These are phyloP conservation scores for Struthidea cinerea DNA, from an alignment of 2,113 vertebrate species.

Conservation along the genomic window DNA sequence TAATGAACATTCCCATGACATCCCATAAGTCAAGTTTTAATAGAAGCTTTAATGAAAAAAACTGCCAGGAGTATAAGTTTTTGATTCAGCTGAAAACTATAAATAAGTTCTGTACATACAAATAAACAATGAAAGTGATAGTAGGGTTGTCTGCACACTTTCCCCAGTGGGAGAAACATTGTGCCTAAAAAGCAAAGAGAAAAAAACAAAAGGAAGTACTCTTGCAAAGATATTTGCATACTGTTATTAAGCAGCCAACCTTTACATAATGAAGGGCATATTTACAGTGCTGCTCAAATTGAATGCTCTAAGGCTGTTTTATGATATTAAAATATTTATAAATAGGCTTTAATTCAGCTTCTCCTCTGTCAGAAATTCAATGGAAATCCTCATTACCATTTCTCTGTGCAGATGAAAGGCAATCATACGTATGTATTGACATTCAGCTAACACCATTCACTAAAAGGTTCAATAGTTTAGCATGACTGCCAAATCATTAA, in stretches of 20 bases:
- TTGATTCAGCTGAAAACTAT: neutral
- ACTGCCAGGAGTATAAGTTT: neutral
- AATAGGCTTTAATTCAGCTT: slow-evolving; percentile 67
- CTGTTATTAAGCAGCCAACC: slow-evolving; percentile 37
- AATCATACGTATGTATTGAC: slow-evolving; percentile 60
- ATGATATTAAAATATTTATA: slow-evolving; percentile 71
- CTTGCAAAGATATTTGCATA: slow-evolving; percentile 61
- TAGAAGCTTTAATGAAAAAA: slow-evolving; percentile 29
- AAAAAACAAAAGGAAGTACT: slow-evolving; percentile 16
- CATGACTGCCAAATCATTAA: slow-evolving; percentile 52
- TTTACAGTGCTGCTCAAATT: slow-evolving; percentile 60
- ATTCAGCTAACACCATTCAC: slow-evolving; percentile 55
- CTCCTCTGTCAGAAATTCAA: slow-evolving; percentile 44
- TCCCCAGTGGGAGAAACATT: neutral
- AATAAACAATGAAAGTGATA: neutral
- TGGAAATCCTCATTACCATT: slow-evolving; percentile 65
- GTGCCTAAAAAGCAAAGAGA: neutral
- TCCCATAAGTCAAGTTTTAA: neutral
- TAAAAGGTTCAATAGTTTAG: slow-evolving; percentile 51
- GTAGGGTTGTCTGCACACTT: neutral
- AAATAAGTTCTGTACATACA: neutral
- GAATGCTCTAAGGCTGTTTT: slow-evolving; percentile 50
- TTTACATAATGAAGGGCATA: slow-evolving; percentile 63
- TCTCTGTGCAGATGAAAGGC: slow-evolving; percentile 54
- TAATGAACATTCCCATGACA: neutral